Conservation (phyloP, 2,888 invertebrate species). For the Carcina quercana region DNA sequence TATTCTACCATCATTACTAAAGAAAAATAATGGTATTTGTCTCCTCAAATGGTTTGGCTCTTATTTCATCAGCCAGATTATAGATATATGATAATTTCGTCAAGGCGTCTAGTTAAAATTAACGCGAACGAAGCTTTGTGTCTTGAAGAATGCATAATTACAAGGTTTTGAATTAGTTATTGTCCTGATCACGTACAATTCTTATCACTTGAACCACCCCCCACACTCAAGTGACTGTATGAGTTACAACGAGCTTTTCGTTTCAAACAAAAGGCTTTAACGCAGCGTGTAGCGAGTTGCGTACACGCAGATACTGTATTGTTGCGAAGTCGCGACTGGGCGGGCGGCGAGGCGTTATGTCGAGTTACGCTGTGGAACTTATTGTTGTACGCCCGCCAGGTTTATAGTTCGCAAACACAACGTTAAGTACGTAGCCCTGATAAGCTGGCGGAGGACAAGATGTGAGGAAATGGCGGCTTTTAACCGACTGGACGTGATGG, state of each 20-base stretch:
- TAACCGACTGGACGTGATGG: too few species aligned
- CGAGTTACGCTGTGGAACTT: background rate
- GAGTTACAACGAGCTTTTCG: constrained; percentile 51
- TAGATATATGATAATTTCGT: background rate
- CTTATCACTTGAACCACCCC: background rate
- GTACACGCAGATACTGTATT: constrained; percentile 30
- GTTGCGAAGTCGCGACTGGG: too few species aligned
- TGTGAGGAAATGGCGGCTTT: too few species aligned
- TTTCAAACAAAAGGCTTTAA: constrained; percentile 49
- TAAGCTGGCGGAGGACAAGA: too few species aligned
- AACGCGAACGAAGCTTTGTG: background rate
- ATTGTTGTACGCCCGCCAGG: too few species aligned
- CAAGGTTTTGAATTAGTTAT: background rate
- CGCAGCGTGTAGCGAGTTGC: constrained; percentile 32
- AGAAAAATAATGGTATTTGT: background rate
- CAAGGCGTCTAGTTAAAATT: background rate
- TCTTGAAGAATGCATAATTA: too few species aligned
- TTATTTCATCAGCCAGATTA: background rate
- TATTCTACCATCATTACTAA: too few species aligned
- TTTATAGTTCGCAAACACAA: too few species aligned
- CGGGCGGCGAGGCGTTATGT: too few species aligned
- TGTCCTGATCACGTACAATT: background rate
- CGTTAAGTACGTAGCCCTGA: too few species aligned
- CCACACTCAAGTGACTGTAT: constrained; percentile 38
- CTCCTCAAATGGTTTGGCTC: background rate